Evolutionary conservation across 2,797 vertebrate species (phyloP).

Genomic region (Novumbra hubbsi): DNA sequence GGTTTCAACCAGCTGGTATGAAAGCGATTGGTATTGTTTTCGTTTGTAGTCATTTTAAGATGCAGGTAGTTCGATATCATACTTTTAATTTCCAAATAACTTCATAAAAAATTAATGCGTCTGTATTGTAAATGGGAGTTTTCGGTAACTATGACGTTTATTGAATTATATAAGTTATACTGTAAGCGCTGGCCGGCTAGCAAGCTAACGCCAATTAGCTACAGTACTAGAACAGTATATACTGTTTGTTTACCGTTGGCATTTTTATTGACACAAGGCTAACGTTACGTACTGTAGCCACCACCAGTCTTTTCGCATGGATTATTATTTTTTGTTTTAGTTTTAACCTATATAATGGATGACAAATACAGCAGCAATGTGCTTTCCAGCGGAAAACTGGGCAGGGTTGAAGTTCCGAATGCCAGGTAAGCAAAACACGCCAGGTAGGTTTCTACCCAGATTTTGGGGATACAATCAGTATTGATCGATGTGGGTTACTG

Average conservation of each 20-base stretch:
- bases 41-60: neutral
- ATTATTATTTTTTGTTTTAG: neutral
- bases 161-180: neutral
- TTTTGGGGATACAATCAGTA: neutral
- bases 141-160: conserved; percentile 2
- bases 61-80: neutral
- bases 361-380: conserved; percentile 92
- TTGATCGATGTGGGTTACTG: neutral
- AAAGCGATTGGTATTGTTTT: neutral
- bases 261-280: neutral
- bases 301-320: neutral
- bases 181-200: neutral
- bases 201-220: neutral
- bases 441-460: neutral
- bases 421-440: conserved; percentile 76
- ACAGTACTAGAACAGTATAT: neutral
- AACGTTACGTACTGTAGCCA: neutral
- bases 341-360: conserved; percentile 73
- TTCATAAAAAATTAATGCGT: neutral
- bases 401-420: conserved; percentile 88
- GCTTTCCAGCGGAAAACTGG: conserved; percentile 83
- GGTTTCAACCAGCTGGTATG: conserved; percentile 10
- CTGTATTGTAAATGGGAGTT: neutral
- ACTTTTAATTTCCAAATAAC: neutral
- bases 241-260: neutral